Conservation (phyloP, 35 echinoderm and acorn worm species). For the Holothuria glaberrima region DNA sequence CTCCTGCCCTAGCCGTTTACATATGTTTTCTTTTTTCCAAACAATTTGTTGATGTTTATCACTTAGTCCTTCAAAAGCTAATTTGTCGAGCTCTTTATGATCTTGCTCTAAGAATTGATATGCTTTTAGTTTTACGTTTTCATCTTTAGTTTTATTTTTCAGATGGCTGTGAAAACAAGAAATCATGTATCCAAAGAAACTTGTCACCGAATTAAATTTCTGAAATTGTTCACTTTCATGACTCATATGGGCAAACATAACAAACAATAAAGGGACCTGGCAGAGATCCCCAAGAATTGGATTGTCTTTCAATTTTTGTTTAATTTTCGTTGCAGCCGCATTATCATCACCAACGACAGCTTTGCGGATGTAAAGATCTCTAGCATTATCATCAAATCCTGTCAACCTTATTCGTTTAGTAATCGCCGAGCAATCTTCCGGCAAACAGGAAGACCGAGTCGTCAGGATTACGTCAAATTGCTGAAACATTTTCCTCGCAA, state of each 20-base stretch:
- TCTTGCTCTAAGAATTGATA: neutral
- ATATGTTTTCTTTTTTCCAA: neutral
- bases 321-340: neutral
- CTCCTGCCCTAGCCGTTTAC: neutral
- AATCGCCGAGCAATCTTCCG: neutral
- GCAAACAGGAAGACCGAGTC: neutral
- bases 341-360: neutral
- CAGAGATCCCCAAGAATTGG: constrained; percentile 18
- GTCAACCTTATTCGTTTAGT: constrained; percentile 11
- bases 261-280: constrained; percentile 27
- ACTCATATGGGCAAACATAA: neutral
- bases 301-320: neutral
- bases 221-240: neutral
- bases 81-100: neutral
- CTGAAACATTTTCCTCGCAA: constrained; percentile 11
- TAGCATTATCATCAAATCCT: neutral
- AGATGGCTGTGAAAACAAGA: constrained; percentile 16
- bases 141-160: neutral
- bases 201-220: neutral
- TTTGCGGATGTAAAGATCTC: neutral
- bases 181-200: constrained; percentile 22
- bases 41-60: neutral
- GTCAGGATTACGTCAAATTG: constrained; percentile 17
- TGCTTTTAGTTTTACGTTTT: neutral
- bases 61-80: neutral